Evolutionary conservation across 2,113 vertebrate genomes (phyloP).

Genomic region (Oreocharis arfaki): DNA sequence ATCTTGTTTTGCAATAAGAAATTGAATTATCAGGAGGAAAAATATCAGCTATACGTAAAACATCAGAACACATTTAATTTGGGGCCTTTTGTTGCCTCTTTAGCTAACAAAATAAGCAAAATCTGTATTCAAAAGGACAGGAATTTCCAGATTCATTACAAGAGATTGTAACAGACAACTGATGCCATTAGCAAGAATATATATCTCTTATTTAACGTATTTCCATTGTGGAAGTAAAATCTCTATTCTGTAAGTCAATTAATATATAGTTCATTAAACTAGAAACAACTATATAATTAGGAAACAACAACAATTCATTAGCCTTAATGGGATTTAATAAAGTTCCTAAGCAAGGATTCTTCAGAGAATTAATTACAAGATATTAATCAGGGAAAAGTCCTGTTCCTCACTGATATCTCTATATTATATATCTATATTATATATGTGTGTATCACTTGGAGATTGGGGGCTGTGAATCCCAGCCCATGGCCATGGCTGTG

Average conservation of each 20-base stretch:
- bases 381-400: conserved; percentile 1
- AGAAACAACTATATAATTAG: conserved; percentile 62
- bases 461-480: accelerated
- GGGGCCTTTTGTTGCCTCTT: background rate
- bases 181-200: background rate
- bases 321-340: conserved; percentile 63
- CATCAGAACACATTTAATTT: background rate
- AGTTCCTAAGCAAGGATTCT: conserved; percentile 54
- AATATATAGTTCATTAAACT: conserved; percentile 56
- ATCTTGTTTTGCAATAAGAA: background rate
- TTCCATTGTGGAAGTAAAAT: background rate
- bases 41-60: background rate
- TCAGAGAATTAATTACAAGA: conserved; percentile 62
- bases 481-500: accelerated
- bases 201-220: background rate
- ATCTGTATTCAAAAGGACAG: background rate
- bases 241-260: background rate
- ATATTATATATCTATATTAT: background rate
- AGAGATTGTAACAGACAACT: background rate
- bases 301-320: conserved; percentile 68
- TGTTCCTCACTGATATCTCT: background rate
- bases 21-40: background rate
- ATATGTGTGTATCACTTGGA: background rate
- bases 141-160: background rate
- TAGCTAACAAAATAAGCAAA: background rate